These are phyloP conservation scores for Urocitellus parryii DNA, from an alignment of 2,113 vertebrate species.

Conservation along the genomic window DNA sequence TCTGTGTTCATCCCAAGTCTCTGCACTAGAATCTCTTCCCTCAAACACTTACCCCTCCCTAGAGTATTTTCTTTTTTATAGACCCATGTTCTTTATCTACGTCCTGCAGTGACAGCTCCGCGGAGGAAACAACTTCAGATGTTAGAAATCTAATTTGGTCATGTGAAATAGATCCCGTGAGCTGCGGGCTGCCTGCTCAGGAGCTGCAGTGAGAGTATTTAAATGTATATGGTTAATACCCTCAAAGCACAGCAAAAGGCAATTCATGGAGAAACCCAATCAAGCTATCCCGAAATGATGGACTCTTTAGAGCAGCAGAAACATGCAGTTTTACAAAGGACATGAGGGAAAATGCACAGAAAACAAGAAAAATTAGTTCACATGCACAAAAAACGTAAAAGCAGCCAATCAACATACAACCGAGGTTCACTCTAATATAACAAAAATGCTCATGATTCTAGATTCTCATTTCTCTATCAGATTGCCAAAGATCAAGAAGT, in stretches of 20 bases:
- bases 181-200: neutral
- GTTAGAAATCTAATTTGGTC: slow-evolving; percentile 61
- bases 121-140: slow-evolving; percentile 42
- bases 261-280: slow-evolving; percentile 26
- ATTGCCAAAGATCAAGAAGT: neutral
- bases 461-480: neutral
- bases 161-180: slow-evolving; percentile 38
- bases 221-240: slow-evolving; percentile 17
- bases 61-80: slow-evolving; percentile 53
- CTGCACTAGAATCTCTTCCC: slow-evolving; percentile 37
- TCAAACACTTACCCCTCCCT: slow-evolving; percentile 37
- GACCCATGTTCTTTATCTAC: slow-evolving; percentile 63
- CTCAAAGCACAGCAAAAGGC: slow-evolving; percentile 4
- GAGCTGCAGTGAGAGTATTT: neutral
- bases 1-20: neutral
- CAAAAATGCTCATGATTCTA: neutral
- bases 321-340: neutral
- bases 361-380: neutral
- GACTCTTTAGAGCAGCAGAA: slow-evolving; percentile 15
- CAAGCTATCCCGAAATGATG: neutral
- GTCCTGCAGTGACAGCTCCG: slow-evolving; percentile 59
- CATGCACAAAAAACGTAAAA: neutral
- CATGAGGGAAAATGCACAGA: neutral
- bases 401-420: neutral
- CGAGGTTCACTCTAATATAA: neutral